These are phyloP conservation scores for Hycleus phaleratus DNA, from an alignment of 1,140 invertebrate genomes.

Conservation along the genomic window DNA sequence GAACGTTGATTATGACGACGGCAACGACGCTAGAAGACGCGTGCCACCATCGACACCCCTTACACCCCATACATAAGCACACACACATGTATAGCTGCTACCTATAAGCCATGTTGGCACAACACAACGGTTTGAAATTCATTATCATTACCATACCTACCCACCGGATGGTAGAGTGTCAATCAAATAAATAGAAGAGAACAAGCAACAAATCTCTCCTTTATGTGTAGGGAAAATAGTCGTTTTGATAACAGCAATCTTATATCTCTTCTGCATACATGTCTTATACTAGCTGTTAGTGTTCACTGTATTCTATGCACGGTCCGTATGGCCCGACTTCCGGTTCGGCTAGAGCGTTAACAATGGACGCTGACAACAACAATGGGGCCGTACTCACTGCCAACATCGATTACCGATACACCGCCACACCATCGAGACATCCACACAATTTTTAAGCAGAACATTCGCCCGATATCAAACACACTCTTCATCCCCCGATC, in stretches of 20 bases:
- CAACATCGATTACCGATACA: slow-evolving; percentile 22
- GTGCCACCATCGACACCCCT: slow-evolving; percentile 24
- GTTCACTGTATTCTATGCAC: background rate
- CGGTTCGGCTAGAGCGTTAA: slow-evolving; percentile 20
- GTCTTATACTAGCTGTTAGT: background rate
- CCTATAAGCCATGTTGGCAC: slow-evolving; percentile 28
- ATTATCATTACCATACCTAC: too few relatives aligned
- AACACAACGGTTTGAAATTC: slow-evolving; percentile 4
- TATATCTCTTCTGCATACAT: background rate
- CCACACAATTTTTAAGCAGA: too few relatives aligned
- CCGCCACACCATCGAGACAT: background rate
- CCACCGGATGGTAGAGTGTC: too few relatives aligned
- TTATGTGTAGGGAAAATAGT: too few relatives aligned
- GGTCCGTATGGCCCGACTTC: slow-evolving; percentile 17
- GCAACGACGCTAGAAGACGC: slow-evolving; percentile 18
- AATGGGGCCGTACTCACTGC: slow-evolving; percentile 1
- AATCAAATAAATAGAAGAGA: too few relatives aligned
- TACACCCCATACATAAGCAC: too few relatives aligned
- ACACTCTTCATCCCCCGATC: too few relatives aligned
- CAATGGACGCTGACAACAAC: slow-evolving; percentile 22
- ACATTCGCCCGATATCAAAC: too few relatives aligned
- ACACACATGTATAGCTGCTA: too few relatives aligned
- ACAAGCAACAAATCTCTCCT: too few relatives aligned
- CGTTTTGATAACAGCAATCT: too few relatives aligned
- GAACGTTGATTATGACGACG: too few relatives aligned